Base-by-base conservation (phyloP, 2,113 vertebrate genomes). In the Etheostoma cragini region DNA sequence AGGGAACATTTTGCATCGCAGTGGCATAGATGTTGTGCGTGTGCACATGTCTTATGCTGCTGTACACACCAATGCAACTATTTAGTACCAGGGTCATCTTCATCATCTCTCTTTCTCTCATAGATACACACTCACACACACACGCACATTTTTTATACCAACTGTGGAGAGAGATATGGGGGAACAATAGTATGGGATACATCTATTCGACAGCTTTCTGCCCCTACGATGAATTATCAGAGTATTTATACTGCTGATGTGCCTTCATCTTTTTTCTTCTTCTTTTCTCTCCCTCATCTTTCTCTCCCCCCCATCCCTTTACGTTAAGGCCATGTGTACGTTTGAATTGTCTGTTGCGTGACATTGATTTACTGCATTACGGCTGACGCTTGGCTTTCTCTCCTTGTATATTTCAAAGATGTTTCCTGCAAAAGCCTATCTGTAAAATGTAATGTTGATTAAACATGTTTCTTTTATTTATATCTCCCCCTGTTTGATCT, bases 81-180 rank as follows among this genome's bases (percentile, higher is more conserved):
- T 89, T 93, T 90, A 92, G 78, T 80, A 1, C 15, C 73, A 80
- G 64, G 12, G 85, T 90, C 76, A 80, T 94, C 88, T 91, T 92
- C 93, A 94, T 96, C 90, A 93, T 90, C 78, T 83, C 87, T 61
- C 38, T 42, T 68, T 26, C 89, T 67, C 76, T 6, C 64, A 53
- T 49, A 61, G 35, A 42, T 61, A 76, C 71, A 62, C 57, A 72
- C 47, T 92, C 72, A 17, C 78, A 45, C 69, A 57, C 62, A 60
- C 61, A 54, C 81, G 70, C 69, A 49, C 53, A 91, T 70, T 78
- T 62, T 92, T 82, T 80, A 58, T 87, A 69, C 90, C 84, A 53
- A 81, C 84, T 91, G 77, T 84, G 61, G 85, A 60, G 72, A 80
- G 81, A 87, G 88, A 88, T 76, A 87, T 83, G 14, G 12, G 13